phyloP scores from a whole-genome alignment of 2,888 invertebrate species.

The Nemotelus pantherinus region DNA sequence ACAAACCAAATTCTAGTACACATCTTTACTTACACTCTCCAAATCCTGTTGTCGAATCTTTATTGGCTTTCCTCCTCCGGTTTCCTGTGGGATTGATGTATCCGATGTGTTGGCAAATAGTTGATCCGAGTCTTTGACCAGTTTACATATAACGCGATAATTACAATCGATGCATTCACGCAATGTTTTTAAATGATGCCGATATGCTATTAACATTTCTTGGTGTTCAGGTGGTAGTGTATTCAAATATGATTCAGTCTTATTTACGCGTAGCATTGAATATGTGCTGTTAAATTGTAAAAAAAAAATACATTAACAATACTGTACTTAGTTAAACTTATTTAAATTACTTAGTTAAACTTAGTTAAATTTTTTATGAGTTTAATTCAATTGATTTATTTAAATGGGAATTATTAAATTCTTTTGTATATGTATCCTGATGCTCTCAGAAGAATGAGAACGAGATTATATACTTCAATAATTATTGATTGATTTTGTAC shows the following conservation, averaged over 20 bases:
- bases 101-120: slow-evolving; percentile 60
- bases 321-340: no score
- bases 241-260: slow-evolving; percentile 79
- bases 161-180: slow-evolving; percentile 80
- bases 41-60: slow-evolving; percentile 61
- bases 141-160: slow-evolving; percentile 64
- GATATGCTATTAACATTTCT: slow-evolving; percentile 77
- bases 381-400: no score
- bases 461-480: no score
- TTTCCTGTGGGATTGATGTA: slow-evolving; percentile 22
- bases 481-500: no score
- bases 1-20: not conserved
- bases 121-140: slow-evolving; percentile 68
- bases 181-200: slow-evolving; percentile 77
- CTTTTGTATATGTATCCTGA: no score
- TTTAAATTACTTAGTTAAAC: no score
- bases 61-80: slow-evolving; percentile 54
- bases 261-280: slow-evolving; percentile 78
- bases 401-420: no score
- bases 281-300: slow-evolving; percentile 73
- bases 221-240: slow-evolving; percentile 81
- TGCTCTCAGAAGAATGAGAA: no score
- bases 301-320: not conserved
- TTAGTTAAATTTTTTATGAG: no score
- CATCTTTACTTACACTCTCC: slow-evolving; percentile 60